Base-by-base conservation (phyloP, 2,113 vertebrate species). In the Cairina moschata region DNA sequence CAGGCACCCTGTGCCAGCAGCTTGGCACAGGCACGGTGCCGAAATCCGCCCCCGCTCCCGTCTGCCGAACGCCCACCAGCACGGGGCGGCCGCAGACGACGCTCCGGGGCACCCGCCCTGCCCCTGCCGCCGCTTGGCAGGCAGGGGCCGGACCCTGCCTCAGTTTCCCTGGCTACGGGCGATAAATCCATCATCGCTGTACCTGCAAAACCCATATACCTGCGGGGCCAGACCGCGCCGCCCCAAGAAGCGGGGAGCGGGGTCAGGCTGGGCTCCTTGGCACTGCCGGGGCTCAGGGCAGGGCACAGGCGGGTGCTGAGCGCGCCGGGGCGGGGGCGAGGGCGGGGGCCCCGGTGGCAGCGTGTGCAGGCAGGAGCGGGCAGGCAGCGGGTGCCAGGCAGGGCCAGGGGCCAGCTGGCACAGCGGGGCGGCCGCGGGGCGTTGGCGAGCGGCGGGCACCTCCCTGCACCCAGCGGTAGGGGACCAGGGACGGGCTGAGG, bases 401-500 rank as follows among this genome's bases (percentile, higher is more conserved):
- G 86, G 83, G 79, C 67, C 13, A 75, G 86, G 56, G 72, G 92
- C 93, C 94, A 88, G 63, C 71, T 60, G 88, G 83, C 62, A 2
- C 1, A 48, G 71, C 0, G 0, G 46, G 78, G 69, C 2, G 21
- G 88, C 83, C 11, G 9, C 2, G 0, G 75, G 92, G 82, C 15
- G 0, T 82, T 73, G 20, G 56, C 0, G 1, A 87, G 82, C 7
- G 6, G 78, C 1, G 0, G 48, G 66, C 82, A 90, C 52, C 92
- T 79, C 79, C 58, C 78, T 28, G 58, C 5, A 85, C 66, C 21
- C 25, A 2, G 3, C 4, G 4, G 36, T 20, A 22, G 26, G 18
- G 4, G 4, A 11, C 0, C 1, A 22, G 29, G 17, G 1, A 55
- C 1, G 1, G 36, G 42, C 11, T 0, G 0, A 60, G 60, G 46